Evolutionary conservation across 2,797 vertebrate genomes (phyloP), one percentile per base, ranked within the genome.

Genomic region (Nannoperca obscura): DNA sequence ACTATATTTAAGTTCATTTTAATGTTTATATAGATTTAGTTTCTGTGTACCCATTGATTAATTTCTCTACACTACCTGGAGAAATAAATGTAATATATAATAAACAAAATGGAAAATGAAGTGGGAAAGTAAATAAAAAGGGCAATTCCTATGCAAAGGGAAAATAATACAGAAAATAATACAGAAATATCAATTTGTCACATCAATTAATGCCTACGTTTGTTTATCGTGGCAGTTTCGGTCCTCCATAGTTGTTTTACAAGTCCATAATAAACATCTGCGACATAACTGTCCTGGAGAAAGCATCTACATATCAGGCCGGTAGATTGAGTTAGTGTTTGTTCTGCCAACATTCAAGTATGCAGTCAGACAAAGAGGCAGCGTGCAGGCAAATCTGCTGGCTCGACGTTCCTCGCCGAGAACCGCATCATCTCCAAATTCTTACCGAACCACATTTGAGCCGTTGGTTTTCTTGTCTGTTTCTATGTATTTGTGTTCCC

Each of bases 261-360:
- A 27, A 27, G 32, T 32, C 34, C 63, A 20, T 34, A 49, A 44
- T 64, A 7, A 32, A 69, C 38, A 57, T 50, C 49, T 57, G 13
- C 54, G 42, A 63, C 47, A 75, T 75, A 46, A 73, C 36, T 19
- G 54, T 19, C 34, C 34, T 19, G 12, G 5, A 32, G 17, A 38
- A 46, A 49, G n/a, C 22, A 58, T 64, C 59, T n/a, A 54, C 63
- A 64, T 47, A 66, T 62, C 62, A 59, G 75, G 34, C 47, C 22
- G 32, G 47, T 17, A 14, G 38, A 82, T 74, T 65, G 1, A 76
- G 46, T 81, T 57, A 66, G 13, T 24, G 47, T 53, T 71, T 32
- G 49, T 30, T 52, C 42, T 5, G 13, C 7, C 12, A 1, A 49
- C 22, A 69, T 84, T 6, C 64, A 22, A 64, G 78, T 61, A 76